Evolutionary conservation across 2,113 vertebrate genomes (phyloP).

Genomic region (Salvelinus fontinalis): DNA sequence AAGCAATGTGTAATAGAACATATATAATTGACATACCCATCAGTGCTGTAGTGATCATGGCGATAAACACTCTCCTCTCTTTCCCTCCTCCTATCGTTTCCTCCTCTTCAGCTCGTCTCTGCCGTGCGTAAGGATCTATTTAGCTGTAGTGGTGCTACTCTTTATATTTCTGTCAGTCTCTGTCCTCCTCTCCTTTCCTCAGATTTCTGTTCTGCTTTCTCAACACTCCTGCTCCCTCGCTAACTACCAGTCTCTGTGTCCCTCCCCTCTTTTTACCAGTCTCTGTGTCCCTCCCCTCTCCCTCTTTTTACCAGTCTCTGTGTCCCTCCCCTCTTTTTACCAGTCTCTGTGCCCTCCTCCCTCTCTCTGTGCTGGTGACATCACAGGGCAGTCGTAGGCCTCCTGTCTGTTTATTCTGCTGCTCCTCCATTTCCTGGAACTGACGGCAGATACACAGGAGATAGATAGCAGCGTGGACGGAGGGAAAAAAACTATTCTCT

Average conservation of each 20-base stretch:
- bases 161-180: too few relatives aligned
- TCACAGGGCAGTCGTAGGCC: slow-evolving; percentile 69
- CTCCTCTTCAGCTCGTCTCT: not conserved
- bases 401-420: slow-evolving; percentile 72
- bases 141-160: too few relatives aligned
- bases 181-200: too few relatives aligned
- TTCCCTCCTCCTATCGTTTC: not conserved
- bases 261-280: too few relatives aligned
- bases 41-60: slow-evolving; percentile 34
- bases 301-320: not conserved
- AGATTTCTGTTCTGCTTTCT: not conserved
- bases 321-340: too few relatives aligned
- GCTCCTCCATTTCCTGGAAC: slow-evolving; percentile 68
- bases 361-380: slow-evolving; percentile 46
- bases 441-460: slow-evolving; percentile 35
- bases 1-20: not conserved
- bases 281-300: slow-evolving; percentile 15
- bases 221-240: too few relatives aligned
- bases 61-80: slow-evolving; percentile 17
- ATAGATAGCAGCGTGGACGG: not conserved
- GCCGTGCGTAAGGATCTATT: too few relatives aligned
- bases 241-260: too few relatives aligned
- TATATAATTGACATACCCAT: slow-evolving; percentile 53
- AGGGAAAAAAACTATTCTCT: not conserved
- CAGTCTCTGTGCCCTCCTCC: not conserved